A percentile compares a stretch with the other conserved stretches of the same genome.
These are phyloP conservation scores for Myotis myotis DNA, from an alignment of 2,797 vertebrate species.

Conservation along the genomic window DNA sequence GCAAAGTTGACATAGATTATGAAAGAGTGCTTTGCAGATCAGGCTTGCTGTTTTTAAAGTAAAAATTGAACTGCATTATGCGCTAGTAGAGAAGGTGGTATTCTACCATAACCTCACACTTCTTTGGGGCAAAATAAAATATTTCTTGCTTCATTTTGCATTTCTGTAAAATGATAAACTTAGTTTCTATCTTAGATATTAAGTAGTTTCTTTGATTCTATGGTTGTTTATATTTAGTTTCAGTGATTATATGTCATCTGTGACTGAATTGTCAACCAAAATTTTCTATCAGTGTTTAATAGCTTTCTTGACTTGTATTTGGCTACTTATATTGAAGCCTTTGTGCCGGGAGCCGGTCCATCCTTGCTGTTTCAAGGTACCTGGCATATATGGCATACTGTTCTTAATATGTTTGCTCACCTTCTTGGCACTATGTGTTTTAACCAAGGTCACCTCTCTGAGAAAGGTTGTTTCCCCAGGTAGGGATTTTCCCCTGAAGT, in stretches of 20 bases:
- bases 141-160: neutral
- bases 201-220: neutral
- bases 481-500: too few relatives aligned
- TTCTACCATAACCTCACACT: neutral
- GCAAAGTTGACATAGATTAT: neutral
- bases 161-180: neutral
- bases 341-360: too few relatives aligned
- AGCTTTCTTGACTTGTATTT: neutral
- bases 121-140: neutral
- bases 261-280: neutral
- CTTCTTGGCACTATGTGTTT: too few relatives aligned
- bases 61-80: neutral
- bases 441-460: too few relatives aligned
- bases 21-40: neutral
- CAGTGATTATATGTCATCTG: neutral
- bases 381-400: too few relatives aligned
- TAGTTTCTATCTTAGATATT: neutral
- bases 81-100: neutral
- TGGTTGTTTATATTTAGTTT: slow-evolving; percentile 8
- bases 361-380: too few relatives aligned
- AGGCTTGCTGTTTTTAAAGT: neutral
- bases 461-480: too few relatives aligned
- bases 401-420: too few relatives aligned
- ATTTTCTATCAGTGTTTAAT: neutral
- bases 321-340: neutral